Base-by-base conservation (phyloP, 2,888 invertebrate genomes). In the Oxycera nigricornis region DNA sequence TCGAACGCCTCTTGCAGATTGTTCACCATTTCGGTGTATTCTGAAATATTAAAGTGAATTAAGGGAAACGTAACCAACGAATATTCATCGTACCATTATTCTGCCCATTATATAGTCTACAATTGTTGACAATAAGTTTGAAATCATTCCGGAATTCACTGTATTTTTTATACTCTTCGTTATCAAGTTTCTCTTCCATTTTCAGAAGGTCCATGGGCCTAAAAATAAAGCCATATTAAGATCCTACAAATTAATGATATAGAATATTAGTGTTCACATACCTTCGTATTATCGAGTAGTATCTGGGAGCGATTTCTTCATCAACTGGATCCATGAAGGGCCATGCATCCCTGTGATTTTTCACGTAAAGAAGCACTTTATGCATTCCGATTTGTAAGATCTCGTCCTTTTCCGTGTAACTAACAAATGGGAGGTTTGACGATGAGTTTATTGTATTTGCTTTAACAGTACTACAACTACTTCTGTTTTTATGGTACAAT, bases 321-420 rank as follows among this genome's bases (percentile, higher is more conserved):
- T 96, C 94, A 1, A 97, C 96, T 0, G 96, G 94, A 82, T 96
- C 95, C 82, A 94, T 89, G 85, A 97, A 97, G 0, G 96, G 96
- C 96, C 96, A 97, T 0, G 96, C 95, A 83, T 97, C 96, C 74
- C 93, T 91, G 83, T 96, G 95, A 80, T 92, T 91, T 81, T 93
- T 94, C 46, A 97, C 89, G 81, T 92, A 90, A 82, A 95, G 94
- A 74, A 97, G 87, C 74, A 97, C 94, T 88, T 95, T 95, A 85
- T 95, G 94, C 94, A 95, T 94, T 67, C 95, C 95, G 73, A 94
- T 94, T 82, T 93, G 91, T 74, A 94, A 88, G 81, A 95, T 94
- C 82, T 95, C 95, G 79, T 94, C 93, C 59, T 91, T 91, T 86
- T 92, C 92, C 61, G 73, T 62, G 30, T 61, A 73, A 61, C 73